Conservation (phyloP, 2,888 invertebrate genomes). For the Drosophila neonasuta region DNA sequence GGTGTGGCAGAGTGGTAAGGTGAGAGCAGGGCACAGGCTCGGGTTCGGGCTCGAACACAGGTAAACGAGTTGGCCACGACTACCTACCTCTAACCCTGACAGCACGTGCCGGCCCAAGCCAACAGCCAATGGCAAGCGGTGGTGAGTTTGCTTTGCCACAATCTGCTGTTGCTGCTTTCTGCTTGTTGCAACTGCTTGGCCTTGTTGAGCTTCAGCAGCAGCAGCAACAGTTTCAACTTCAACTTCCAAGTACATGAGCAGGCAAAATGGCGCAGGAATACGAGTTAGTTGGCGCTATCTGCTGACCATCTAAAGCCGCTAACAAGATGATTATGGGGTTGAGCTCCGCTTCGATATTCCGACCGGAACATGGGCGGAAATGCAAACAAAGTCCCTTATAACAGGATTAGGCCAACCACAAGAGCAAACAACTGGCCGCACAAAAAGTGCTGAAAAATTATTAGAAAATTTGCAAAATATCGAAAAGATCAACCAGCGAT, state of each 20-base stretch:
- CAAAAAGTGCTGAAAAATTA: conserved; percentile 34
- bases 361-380: conserved; percentile 77
- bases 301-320: conserved; percentile 63
- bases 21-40: conserved; percentile 33
- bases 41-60: conserved; percentile 21
- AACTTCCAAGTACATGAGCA: conserved; percentile 5
- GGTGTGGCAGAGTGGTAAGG: conserved; percentile 42
- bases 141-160: conserved; percentile 58
- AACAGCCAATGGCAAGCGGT: conserved; percentile 75
- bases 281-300: conserved; percentile 55
- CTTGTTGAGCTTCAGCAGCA: conserved; percentile 33
- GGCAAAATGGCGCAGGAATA: conserved; percentile 68
- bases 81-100: conserved; percentile 33
- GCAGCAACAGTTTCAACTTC: conserved; percentile 12
- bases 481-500: conserved; percentile 56
- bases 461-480: conserved; percentile 66
- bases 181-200: conserved; percentile 6
- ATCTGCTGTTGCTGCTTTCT: conserved; percentile 17
- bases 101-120: conserved; percentile 79
- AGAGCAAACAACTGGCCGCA: not conserved
- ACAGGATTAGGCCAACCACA: conserved; percentile 67
- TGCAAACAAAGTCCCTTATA: conserved; percentile 65
- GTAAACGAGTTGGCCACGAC: conserved; percentile 62
- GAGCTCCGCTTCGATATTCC: conserved; percentile 8
- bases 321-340: conserved; percentile 75